Conservation (phyloP, 2,797 vertebrate species). For the Tenualosa thibaudeaui region DNA sequence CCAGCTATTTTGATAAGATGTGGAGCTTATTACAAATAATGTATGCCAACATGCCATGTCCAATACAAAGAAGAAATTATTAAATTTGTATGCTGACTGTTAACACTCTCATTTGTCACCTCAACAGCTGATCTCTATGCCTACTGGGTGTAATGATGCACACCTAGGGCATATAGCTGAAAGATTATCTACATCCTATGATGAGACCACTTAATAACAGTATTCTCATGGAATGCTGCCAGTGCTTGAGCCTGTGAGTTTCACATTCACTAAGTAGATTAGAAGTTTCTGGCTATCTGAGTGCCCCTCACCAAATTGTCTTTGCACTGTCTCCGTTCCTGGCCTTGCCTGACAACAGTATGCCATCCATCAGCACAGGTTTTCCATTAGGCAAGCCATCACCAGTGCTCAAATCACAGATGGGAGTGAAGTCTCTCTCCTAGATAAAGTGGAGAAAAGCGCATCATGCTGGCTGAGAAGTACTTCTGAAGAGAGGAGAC, state of each 20-base stretch:
- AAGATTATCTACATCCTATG: no score
- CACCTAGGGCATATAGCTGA: no score
- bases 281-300: neutral
- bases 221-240: conserved; percentile 10
- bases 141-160: no score
- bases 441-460: neutral
- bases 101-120: no score
- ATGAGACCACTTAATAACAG: no score
- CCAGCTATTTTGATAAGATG: no score
- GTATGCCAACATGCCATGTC: no score
- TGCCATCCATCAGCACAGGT: conserved; percentile 30
- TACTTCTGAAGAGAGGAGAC: neutral
- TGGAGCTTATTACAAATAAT: no score
- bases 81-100: no score
- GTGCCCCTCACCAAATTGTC: neutral
- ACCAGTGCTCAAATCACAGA: neutral
- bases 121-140: no score
- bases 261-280: neutral
- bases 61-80: no score
- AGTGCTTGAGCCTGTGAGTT: conserved; percentile 5
- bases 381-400: conserved; percentile 1
- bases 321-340: neutral
- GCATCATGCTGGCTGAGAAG: neutral
- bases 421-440: neutral
- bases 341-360: conserved; percentile 20